Conservation (phyloP, 2,888 invertebrate genomes). For the Periphyllus acericola region DNA sequence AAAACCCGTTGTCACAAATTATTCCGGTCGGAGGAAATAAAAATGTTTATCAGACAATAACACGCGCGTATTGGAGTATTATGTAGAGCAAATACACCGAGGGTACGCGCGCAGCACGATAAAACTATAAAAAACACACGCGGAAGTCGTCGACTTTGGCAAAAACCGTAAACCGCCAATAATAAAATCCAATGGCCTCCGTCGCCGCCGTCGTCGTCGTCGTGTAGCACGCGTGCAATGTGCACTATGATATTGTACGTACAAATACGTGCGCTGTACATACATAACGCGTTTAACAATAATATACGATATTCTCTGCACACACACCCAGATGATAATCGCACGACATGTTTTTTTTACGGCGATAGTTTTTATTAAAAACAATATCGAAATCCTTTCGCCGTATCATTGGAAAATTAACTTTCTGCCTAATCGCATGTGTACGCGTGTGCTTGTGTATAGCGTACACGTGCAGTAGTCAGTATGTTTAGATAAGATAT, state of each 20-base stretch:
- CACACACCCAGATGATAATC: too few relatives aligned
- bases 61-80: background rate
- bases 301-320: too few relatives aligned
- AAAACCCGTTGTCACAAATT: too few relatives aligned
- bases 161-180: conserved; percentile 21
- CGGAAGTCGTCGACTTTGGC: conserved; percentile 11
- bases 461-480: too few relatives aligned
- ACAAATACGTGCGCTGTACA: too few relatives aligned
- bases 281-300: too few relatives aligned
- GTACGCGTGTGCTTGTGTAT: background rate
- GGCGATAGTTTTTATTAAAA: background rate
- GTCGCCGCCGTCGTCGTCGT: background rate
- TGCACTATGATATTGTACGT: background rate
- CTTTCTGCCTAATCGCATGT: background rate
- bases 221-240: too few relatives aligned
- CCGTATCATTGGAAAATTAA: background rate
- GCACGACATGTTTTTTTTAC: background rate
- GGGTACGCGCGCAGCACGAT: background rate
- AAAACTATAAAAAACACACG: conserved; percentile 33
- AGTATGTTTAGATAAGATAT: too few relatives aligned
- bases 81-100: background rate
- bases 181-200: conserved; percentile 36
- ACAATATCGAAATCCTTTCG: background rate
- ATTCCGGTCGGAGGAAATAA: too few relatives aligned
- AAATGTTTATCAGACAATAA: conserved; percentile 6